phyloP scores from a whole-genome alignment of 2,113 vertebrate genomes.

The Trogon surrucura region DNA sequence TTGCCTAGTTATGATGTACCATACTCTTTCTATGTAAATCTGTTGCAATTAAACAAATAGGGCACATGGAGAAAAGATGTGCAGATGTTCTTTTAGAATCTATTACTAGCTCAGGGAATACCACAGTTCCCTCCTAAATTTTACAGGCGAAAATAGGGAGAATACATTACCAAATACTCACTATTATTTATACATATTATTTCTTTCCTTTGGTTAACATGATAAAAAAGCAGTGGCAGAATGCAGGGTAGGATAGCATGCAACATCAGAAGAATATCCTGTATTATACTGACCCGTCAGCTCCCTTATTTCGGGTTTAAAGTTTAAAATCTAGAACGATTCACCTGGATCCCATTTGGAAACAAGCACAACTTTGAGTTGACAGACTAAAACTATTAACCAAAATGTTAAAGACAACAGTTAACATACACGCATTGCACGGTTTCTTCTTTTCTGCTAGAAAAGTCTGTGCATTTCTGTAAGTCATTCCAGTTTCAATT shows the following conservation, averaged over 20 bases:
- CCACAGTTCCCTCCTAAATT: slow-evolving; percentile 30
- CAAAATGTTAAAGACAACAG: not conserved
- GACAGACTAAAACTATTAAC: not conserved
- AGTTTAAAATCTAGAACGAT: slow-evolving; percentile 19
- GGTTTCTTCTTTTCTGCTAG: not conserved
- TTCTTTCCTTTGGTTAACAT: not conserved
- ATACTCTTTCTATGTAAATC: slow-evolving; percentile 72
- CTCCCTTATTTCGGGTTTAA: not conserved
- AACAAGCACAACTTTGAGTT: not conserved
- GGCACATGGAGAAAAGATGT: slow-evolving; percentile 65
- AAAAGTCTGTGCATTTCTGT: not conserved
- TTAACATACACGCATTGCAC: not conserved
- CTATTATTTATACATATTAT: slow-evolving; percentile 24
- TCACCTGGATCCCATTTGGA: not conserved
- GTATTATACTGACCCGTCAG: not conserved
- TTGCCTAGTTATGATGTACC: slow-evolving; percentile 73
- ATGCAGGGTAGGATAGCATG: not conserved
- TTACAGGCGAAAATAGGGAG: not conserved
- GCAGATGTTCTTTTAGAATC: slow-evolving; percentile 76
- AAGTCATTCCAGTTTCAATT: not conserved
- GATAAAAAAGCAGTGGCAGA: not conserved
- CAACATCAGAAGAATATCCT: not conserved
- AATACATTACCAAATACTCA: not conserved
- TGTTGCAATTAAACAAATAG: slow-evolving; percentile 77
- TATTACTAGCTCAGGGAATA: slow-evolving; percentile 64